Conservation (phyloP, 2,113 vertebrate genomes). For the Centropus unirufus region DNA sequence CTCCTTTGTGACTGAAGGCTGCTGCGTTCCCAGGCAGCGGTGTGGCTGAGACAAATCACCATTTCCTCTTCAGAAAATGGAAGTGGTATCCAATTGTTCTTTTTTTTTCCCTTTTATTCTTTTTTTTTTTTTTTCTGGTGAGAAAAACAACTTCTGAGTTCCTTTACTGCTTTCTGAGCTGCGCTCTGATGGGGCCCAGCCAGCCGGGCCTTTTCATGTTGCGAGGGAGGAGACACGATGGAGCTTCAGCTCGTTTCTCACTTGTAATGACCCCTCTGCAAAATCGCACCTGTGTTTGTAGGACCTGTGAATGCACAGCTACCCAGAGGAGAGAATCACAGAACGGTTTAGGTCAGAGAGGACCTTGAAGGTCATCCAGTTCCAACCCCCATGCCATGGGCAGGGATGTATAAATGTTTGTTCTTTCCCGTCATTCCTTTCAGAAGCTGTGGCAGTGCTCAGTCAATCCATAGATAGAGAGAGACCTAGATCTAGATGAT, state of each 20-base stretch:
- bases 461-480: not conserved
- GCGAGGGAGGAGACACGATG: not conserved
- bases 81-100: constrained; percentile 17
- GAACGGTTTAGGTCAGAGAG: no score
- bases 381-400: no score
- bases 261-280: not conserved
- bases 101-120: not conserved
- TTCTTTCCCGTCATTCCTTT: not conserved
- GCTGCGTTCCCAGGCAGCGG: constrained; percentile 3
- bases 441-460: not conserved
- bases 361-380: no score
- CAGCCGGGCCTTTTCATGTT: not conserved
- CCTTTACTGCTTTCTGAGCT: constrained; percentile 23
- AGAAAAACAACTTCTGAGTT: constrained; percentile 17
- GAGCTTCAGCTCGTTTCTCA: not conserved
- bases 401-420: not conserved
- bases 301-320: not conserved
- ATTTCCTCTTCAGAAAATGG: constrained; percentile 44
- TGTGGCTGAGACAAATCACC: not conserved
- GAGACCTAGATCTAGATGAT: no score
- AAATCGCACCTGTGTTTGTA: not conserved
- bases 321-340: not conserved
- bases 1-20: not conserved
- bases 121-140: not conserved
- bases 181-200: not conserved